phyloP scores from a whole-genome alignment of 2,888 invertebrate genomes.

The Tupiocoris notatus region DNA sequence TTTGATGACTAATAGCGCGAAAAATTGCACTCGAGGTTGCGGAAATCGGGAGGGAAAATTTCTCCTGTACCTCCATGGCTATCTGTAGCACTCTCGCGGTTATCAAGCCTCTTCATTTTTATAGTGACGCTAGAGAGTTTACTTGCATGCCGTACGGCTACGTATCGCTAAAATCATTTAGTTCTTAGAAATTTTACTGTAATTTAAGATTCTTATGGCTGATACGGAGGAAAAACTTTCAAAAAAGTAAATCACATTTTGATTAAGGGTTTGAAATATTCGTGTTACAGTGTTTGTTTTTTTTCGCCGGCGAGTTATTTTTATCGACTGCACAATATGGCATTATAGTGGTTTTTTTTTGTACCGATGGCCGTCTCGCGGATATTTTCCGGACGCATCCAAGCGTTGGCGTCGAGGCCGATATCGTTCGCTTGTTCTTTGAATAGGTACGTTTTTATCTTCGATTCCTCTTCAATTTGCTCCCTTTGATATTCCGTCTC shows the following conservation, averaged over 20 bases:
- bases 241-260: slow-evolving; percentile 63
- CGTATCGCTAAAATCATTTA: too few species aligned
- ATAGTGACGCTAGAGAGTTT: too few species aligned
- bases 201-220: slow-evolving; percentile 56
- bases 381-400: background rate
- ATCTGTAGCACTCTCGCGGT: too few species aligned
- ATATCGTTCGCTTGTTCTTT: background rate
- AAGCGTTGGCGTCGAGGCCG: background rate
- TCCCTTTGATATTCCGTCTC: slow-evolving; percentile 5
- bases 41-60: too few species aligned
- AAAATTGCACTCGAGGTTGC: too few species aligned
- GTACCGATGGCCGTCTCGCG: background rate
- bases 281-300: background rate
- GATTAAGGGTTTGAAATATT: background rate
- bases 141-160: too few species aligned
- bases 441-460: slow-evolving; percentile 20
- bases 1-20: too few species aligned
- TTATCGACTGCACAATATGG: too few species aligned
- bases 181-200: background rate
- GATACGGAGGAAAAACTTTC: slow-evolving; percentile 64
- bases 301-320: too few species aligned
- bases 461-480: background rate
- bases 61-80: too few species aligned
- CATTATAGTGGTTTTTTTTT: background rate
- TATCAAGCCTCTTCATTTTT: too few species aligned